Conservation (phyloP, 2,797 vertebrate species). For the Dryobates pubescens region DNA sequence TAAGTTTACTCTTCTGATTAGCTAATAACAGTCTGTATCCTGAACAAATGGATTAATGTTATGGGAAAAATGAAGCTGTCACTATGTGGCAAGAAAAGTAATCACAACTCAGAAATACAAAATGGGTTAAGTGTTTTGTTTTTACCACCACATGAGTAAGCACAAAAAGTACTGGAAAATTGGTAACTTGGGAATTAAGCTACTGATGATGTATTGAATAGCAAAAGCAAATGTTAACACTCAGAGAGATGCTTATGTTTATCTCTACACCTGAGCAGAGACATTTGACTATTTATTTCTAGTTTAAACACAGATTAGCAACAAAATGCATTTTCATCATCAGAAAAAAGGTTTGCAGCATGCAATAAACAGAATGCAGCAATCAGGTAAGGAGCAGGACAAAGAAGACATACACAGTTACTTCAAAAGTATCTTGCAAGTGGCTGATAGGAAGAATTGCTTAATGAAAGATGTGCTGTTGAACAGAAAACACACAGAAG, state of each 20-base stretch:
- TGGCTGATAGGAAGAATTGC: slow-evolving; percentile 43
- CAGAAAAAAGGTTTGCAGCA: background rate
- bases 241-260: background rate
- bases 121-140: background rate
- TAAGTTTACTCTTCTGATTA: background rate
- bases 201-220: background rate
- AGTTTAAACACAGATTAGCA: background rate
- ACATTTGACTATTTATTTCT: background rate
- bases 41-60: background rate
- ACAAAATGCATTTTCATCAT: background rate
- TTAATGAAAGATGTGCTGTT: background rate
- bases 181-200: background rate
- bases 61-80: background rate
- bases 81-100: background rate
- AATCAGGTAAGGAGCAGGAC: slow-evolving; percentile 31
- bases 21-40: background rate
- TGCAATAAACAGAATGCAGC: background rate
- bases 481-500: background rate
- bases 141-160: background rate
- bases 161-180: background rate
- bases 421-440: slow-evolving; percentile 5
- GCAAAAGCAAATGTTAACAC: background rate
- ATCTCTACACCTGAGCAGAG: background rate
- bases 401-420: background rate
- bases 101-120: background rate